These are phyloP conservation scores for Netelia melanura DNA, from an alignment of 2,888 invertebrate genomes.

Conservation along the genomic window DNA sequence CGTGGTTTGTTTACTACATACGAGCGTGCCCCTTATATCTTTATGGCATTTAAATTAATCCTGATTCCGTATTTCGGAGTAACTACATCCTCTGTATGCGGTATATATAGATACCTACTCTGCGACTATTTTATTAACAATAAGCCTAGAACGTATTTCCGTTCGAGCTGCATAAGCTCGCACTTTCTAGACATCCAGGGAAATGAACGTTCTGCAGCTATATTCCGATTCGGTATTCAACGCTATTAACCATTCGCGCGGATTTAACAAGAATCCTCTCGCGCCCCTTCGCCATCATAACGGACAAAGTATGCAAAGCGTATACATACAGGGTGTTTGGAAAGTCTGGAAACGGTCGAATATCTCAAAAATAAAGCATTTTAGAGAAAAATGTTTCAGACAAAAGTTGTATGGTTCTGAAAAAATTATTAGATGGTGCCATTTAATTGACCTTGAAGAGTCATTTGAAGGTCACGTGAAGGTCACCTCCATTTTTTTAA, in stretches of 20 bases:
- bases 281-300: slow-evolving; percentile 7
- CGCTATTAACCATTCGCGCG: slow-evolving; percentile 24
- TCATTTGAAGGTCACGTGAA: too few species aligned
- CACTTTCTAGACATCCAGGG: neutral
- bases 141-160: slow-evolving; percentile 62
- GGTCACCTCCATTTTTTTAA: too few species aligned
- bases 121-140: slow-evolving; percentile 52
- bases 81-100: slow-evolving; percentile 5
- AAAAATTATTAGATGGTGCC: too few species aligned
- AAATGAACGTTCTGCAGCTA: slow-evolving; percentile 32
- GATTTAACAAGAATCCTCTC: slow-evolving; percentile 23
- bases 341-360: too few species aligned
- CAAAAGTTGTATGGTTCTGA: too few species aligned
- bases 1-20: slow-evolving; percentile 60
- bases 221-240: slow-evolving; percentile 31
- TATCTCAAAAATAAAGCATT: too few species aligned
- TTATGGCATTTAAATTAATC: slow-evolving; percentile 74
- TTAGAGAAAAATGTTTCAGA: too few species aligned
- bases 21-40: slow-evolving; percentile 62
- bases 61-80: slow-evolving; percentile 70
- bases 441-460: too few species aligned
- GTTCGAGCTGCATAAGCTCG: slow-evolving; percentile 37
- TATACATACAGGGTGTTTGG: neutral
- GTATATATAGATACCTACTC: slow-evolving; percentile 24
- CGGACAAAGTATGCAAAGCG: neutral